These are phyloP conservation scores for Mesochorus sp. DNA, from an alignment of 2,888 invertebrate genomes.

Conservation along the genomic window DNA sequence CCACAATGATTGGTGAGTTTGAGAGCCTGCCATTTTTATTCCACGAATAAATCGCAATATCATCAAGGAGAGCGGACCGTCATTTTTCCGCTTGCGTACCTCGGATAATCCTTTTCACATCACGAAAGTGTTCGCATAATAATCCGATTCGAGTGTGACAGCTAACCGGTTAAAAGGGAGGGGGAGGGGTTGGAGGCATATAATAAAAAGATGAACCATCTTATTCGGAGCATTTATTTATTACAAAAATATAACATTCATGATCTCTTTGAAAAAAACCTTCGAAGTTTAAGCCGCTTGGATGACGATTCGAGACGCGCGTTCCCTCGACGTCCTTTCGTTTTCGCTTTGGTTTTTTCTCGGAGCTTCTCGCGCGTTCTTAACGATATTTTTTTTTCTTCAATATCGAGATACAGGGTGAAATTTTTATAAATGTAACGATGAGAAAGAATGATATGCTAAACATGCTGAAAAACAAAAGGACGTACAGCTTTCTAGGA, in stretches of 20 bases:
- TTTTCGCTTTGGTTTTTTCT: too few relatives aligned
- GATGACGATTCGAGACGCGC: too few relatives aligned
- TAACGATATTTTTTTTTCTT: too few relatives aligned
- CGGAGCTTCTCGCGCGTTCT: too few relatives aligned
- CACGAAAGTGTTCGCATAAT: background rate
- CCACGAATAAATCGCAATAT: background rate
- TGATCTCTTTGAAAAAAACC: background rate
- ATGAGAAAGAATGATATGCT: too few relatives aligned
- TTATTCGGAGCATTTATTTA: background rate
- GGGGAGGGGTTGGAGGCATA: background rate
- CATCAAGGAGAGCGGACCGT: background rate
- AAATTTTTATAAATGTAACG: too few relatives aligned
- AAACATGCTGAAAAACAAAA: too few relatives aligned
- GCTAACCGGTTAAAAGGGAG: background rate
- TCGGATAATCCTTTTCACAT: conserved; percentile 1
- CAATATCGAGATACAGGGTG: too few relatives aligned
- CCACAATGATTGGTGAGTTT: too few relatives aligned
- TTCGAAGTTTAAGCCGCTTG: background rate
- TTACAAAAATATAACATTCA: background rate
- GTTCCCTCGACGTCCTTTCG: too few relatives aligned
- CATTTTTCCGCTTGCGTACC: conserved; percentile 1
- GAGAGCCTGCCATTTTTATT: too few relatives aligned
- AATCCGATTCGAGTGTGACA: conserved; percentile 28
- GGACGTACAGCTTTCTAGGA: too few relatives aligned
- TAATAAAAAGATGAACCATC: background rate